Evolutionary conservation across 2,888 invertebrate species (phyloP), one percentile per base, ranked within the genome.

Genomic region (Labia minor): DNA sequence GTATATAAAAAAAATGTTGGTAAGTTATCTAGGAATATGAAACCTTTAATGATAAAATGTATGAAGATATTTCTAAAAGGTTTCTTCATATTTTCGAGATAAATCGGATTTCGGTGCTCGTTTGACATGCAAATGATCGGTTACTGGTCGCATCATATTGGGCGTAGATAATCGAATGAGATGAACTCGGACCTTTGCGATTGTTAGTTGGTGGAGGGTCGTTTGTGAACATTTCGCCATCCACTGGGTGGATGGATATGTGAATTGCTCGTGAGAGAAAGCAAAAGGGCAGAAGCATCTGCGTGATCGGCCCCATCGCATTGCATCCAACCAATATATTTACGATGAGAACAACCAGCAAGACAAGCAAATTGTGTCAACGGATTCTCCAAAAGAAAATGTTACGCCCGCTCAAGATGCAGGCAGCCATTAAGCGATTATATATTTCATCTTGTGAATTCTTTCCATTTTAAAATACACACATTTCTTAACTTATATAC

Each of bases 181-280:
- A n/a, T 49, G 49, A 49, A 49, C 49, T 49, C 49, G 49, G 49
- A 49, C 49, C 49, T 49, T 49, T 49, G 49, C 49, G 49, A 49
- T 49, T 49, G n/a, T 49, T 16, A 16, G 16, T 49, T 49, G 49
- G 49, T 14, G n/a, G 49, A 49, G 49, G 49, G 49, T 49, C 49
- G 49, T 49, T 49, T 49, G 49, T 3, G 14, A 14, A 49, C n/a
- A 49, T 49, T 49, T 49, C 49, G 49, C 4, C 49, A 49, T 49
- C n/a, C n/a, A 49, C 16, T 49, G 49, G 49, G 49, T 49, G 49
- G 49, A 49, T 49, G 49, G 49, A 49, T 49, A 49, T 49, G 49
- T 49, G 49, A 49, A 49, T 49, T 49, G 49, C n/a, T 49, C 49
- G 49, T 49, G 49, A 49, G 49, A 49, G 49, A 49, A 49, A 49